Conservation (phyloP, 30 jellyfish, hydroid and myxozoan species). For the Chironex yamaguchii region DNA sequence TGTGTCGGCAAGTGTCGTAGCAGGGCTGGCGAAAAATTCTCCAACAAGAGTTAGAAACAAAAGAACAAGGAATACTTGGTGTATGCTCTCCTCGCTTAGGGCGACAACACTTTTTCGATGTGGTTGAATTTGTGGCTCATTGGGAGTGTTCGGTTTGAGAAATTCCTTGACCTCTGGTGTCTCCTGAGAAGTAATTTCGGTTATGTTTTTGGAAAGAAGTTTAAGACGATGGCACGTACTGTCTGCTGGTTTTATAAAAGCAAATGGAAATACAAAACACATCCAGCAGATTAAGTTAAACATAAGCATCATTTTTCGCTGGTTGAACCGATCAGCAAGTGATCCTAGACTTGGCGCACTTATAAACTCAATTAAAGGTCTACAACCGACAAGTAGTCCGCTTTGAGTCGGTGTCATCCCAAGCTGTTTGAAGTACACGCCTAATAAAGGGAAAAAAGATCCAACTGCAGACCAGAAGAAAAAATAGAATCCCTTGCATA, state of each 20-base stretch:
- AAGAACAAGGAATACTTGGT: slow-evolving; percentile 90
- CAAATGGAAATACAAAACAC: slow-evolving; percentile 95
- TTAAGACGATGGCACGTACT: slow-evolving; percentile 96
- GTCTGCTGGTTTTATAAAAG: slow-evolving; percentile 97
- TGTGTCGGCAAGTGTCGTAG: slow-evolving; percentile 98
- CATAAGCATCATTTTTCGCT: slow-evolving; percentile 85
- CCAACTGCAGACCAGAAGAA: slow-evolving; percentile 99
- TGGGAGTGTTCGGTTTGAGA: slow-evolving; percentile 87
- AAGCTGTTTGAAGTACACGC: slow-evolving; percentile 96
- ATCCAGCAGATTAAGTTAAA: slow-evolving; percentile 92
- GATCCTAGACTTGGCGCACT: slow-evolving; percentile 99
- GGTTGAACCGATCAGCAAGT: slow-evolving; percentile 92
- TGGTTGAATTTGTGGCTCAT: slow-evolving; percentile 86
- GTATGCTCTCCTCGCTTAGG: slow-evolving; percentile 96
- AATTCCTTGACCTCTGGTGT: slow-evolving; percentile 93
- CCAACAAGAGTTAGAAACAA: slow-evolving; percentile 94
- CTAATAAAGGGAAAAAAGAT: slow-evolving; percentile 98
- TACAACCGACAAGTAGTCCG: slow-evolving; percentile 96
- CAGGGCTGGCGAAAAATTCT: slow-evolving; percentile 98
- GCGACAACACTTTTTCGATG: slow-evolving; percentile 93
- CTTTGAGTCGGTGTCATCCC: slow-evolving; percentile 99
- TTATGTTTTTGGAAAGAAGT: slow-evolving; percentile 83
- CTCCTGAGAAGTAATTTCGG: slow-evolving; percentile 92
- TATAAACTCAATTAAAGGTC: slow-evolving; percentile 94
- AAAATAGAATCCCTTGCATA: slow-evolving; percentile 80